Evolutionary conservation across 2,888 invertebrate genomes (phyloP), one percentile per base, ranked within the genome.

Genomic region (Xestobium rufovillosum): DNA sequence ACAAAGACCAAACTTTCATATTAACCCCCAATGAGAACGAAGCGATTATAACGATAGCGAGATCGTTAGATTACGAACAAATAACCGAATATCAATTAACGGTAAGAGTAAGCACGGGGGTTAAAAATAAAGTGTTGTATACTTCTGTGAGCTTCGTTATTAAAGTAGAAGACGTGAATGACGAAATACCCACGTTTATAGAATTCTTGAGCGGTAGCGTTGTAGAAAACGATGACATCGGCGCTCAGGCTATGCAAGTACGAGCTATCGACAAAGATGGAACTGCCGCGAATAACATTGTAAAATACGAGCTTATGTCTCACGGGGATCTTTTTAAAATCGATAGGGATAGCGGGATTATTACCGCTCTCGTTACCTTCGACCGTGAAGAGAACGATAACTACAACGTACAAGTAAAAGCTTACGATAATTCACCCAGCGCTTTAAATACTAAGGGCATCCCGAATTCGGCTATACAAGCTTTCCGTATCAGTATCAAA

Each of bases 371-470:
- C 17, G 75, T 75, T 35, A 74, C 71, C 42, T 94, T 96, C 61
- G 94, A 96, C 64, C 75, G 95, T 35, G 96, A 96, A 69, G 69
- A 73, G 39, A 74, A 80, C 31, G 83, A 83, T 57, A 81, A 82
- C 38, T 95, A 92, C 60, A 88, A 86, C 57, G 80, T 97, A 3
- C 88, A 87, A 59, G 55, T 58, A 8, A 82, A 83, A 51, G 96
- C 94, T 0, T 80, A 79, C 13, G 97, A 97, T 61, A 89, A 88
- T 57, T 84, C 86, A 0, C 85, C 86, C 2, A 92, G 92, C 8
- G 85, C 85, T 16, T 63, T 84, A 25, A 73, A 68, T 33, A 67
- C 68, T 28, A 74, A 69, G 17, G 75, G 74, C 1, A 70, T 81
- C 53, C 88, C 80, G 34, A 91, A 91, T 63, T 74, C 71, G 30